Conservation (phyloP, 2,797 vertebrate species). For the Lagorchestes hirsutus region DNA sequence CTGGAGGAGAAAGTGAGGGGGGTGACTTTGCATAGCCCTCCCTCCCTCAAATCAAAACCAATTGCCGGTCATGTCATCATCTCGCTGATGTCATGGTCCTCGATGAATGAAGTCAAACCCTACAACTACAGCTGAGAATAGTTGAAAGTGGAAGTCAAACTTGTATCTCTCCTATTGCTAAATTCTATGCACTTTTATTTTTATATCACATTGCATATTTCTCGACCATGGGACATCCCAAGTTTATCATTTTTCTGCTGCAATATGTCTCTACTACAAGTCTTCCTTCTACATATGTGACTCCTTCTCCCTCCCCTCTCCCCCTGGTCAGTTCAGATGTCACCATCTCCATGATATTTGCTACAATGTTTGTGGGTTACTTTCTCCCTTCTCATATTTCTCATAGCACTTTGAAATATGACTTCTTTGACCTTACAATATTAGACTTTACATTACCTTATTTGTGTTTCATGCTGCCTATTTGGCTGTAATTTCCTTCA, state of each 20-base stretch:
- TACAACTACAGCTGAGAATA: too few species aligned
- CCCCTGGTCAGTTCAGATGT: background rate
- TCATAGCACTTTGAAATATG: background rate
- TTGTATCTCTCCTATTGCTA: background rate
- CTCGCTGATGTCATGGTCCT: too few species aligned
- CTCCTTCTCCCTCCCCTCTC: fast-evolving
- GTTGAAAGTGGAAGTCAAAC: background rate
- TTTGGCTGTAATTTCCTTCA: background rate
- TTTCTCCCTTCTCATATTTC: background rate
- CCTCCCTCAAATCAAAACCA: too few species aligned
- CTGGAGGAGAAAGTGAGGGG: too few species aligned
- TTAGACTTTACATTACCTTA: background rate
- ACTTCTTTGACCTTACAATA: background rate
- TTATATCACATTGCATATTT: background rate
- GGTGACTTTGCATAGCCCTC: too few species aligned
- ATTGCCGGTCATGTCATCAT: too few species aligned
- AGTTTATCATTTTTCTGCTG: background rate
- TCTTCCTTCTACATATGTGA: background rate
- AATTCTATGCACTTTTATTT: background rate
- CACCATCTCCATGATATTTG: background rate
- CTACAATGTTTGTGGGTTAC: background rate
- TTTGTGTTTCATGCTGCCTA: background rate
- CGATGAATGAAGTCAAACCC: too few species aligned
- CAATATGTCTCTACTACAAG: background rate
- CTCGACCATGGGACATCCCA: background rate